Conservation (phyloP, 1,140 invertebrate species). For the Riptortus pedestris region DNA sequence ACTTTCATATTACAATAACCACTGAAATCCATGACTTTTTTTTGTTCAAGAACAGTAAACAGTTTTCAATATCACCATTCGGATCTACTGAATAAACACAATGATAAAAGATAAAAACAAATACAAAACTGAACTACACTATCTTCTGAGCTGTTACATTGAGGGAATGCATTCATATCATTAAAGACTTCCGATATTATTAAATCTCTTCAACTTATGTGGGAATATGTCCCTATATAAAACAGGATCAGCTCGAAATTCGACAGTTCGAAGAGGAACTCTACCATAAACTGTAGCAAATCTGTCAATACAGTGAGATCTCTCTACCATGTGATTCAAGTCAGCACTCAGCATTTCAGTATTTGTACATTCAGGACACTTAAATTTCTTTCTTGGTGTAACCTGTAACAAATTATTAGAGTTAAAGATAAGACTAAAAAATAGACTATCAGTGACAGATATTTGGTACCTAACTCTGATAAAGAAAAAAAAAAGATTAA, state of each 20-base stretch:
- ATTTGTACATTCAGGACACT: conserved; percentile 88
- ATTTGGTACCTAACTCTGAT: not conserved
- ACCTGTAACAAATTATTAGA: conserved; percentile 47
- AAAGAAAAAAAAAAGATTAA: not conserved
- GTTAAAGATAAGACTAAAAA: conserved; percentile 16
- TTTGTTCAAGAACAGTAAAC: too few species aligned
- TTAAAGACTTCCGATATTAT: conserved; percentile 81
- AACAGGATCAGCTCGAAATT: conserved; percentile 90
- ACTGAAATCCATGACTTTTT: too few species aligned
- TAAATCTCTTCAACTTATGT: conserved; percentile 77
- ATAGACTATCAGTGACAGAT: not conserved
- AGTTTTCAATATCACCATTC: too few species aligned
- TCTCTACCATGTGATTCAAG: conserved; percentile 81
- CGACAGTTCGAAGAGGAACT: conserved; percentile 80
- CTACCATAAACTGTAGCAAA: conserved; percentile 73
- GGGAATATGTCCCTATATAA: conserved; percentile 83
- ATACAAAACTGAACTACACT: too few species aligned
- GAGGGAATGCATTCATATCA: not conserved
- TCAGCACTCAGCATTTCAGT: conserved; percentile 90
- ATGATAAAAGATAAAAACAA: too few species aligned
- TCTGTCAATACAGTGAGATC: conserved; percentile 82
- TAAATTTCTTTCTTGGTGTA: conserved; percentile 95
- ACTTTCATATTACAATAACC: too few species aligned
- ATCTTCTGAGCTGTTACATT: not conserved
- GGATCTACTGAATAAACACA: too few species aligned